Conservation (phyloP, 2,113 vertebrate species). For the Sula dactylatra region DNA sequence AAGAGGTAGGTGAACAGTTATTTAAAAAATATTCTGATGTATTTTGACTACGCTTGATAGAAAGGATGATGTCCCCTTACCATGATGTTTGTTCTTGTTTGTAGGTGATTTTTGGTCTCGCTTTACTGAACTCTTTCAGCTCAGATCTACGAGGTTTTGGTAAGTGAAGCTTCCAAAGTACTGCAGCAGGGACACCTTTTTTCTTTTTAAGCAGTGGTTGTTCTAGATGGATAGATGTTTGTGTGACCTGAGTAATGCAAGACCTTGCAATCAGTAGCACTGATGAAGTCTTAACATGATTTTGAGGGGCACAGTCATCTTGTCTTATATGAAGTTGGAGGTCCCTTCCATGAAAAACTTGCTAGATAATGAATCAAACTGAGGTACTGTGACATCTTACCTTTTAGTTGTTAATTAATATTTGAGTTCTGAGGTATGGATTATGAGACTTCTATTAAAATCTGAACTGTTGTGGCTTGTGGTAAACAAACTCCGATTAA, state of each 20-base stretch:
- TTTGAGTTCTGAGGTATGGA: neutral
- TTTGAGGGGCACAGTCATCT: neutral
- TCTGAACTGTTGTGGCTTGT: neutral
- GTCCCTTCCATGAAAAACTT: neutral
- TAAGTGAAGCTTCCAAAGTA: constrained; percentile 67
- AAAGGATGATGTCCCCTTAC: neutral
- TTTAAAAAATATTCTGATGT: neutral
- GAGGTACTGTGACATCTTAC: neutral
- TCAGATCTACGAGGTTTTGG: constrained; percentile 94
- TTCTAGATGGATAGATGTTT: neutral
- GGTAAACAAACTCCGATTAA: neutral
- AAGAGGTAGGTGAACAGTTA: constrained; percentile 87
- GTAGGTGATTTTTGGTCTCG: constrained; percentile 97
- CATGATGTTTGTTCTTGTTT: neutral
- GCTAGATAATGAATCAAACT: neutral
- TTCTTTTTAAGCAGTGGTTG: neutral
- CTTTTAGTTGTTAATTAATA: neutral
- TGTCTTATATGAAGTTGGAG: neutral
- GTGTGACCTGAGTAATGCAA: neutral
- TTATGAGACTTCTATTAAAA: neutral
- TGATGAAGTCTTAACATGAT: neutral
- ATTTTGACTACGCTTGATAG: neutral
- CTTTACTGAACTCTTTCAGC: constrained; percentile 94
- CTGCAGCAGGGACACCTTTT: neutral
- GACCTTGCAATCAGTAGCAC: neutral